Evolutionary conservation across 1,140 invertebrate species (phyloP), one percentile per base, ranked within the genome.

Genomic region (Amphibalanus amphitrite): DNA sequence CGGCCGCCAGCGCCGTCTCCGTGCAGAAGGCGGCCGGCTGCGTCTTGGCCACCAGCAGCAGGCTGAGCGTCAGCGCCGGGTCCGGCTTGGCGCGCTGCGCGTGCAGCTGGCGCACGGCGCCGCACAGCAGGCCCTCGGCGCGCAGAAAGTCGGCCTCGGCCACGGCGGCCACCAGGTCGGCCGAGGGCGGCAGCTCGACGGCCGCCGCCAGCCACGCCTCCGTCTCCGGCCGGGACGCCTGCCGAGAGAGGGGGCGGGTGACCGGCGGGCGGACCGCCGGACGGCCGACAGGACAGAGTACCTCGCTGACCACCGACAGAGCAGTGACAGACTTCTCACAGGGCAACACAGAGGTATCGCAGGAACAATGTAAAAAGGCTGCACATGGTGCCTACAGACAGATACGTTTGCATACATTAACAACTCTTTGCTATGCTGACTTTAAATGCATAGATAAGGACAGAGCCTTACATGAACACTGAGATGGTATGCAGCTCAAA

Each of bases 41-140:
- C 64, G 88, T 85, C 81, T 94, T 93, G 0, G 88, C 89, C n/a
- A 95, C 78, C 79, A 92, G 92, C 33, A 93, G 83, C 65, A 97
- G 80, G 70, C 87, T 86, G 75, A 92, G 84, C 75, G 87, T 90
- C 0, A 92, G 81, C 20, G 90, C 81, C 38, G 85, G 85, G 75
- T 96, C 93, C 33, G 90, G 88, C 79, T 96, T 96, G 67, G 86
- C 77, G 68, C 82, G 76, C 70, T 79, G 79, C 29, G 67, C 70
- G 69, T 80, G 78, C 72, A 79, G 76, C 28, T 67, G 65, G 74
- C 84, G 84, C 0, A 84, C 82, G 67, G 83, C 80, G 29, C 84
- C 84, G 79, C 83, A 84, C 13, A 85, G 70, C 28, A 84, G 75
- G 20, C 78, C 81, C 74, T 84, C 83, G 28, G 82, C 74, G 70